Evolutionary conservation across 2,888 invertebrate species (phyloP).

Genomic region (Clepsis dumicolana): DNA sequence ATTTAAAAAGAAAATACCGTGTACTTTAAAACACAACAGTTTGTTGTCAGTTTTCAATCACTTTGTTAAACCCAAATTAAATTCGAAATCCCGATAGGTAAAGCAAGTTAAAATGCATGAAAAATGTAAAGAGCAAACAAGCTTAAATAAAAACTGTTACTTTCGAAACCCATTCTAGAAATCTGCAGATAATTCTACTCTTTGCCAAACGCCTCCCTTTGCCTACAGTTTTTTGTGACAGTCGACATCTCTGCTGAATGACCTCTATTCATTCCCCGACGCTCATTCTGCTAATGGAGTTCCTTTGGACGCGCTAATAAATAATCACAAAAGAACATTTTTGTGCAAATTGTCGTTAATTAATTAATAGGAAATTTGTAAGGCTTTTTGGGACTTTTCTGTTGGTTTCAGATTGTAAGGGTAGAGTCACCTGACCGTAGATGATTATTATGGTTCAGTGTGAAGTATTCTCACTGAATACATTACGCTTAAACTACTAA

Average conservation of each 20-base stretch:
- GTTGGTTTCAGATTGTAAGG: neutral
- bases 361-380: conserved; percentile 61
- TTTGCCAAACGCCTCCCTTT: conserved; percentile 50
- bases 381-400: neutral
- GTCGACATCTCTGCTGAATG: conserved; percentile 72
- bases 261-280: conserved; percentile 74
- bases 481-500: too few relatives aligned
- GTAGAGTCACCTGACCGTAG: neutral
- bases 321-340: conserved; percentile 65
- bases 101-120: too few relatives aligned
- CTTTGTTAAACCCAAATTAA: too few relatives aligned
- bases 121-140: neutral
- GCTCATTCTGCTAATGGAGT: conserved; percentile 83
- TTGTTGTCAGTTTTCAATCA: too few relatives aligned
- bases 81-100: too few relatives aligned
- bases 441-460: neutral
- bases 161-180: neutral
- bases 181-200: conserved; percentile 9
- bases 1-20: too few relatives aligned
- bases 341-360: conserved; percentile 65
- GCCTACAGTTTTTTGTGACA: conserved; percentile 62
- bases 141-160: too few relatives aligned
- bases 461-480: too few relatives aligned
- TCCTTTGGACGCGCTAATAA: conserved; percentile 78
- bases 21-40: too few relatives aligned